These are phyloP conservation scores for Oriolus oriolus DNA, from an alignment of 2,113 vertebrate species.

Conservation along the genomic window DNA sequence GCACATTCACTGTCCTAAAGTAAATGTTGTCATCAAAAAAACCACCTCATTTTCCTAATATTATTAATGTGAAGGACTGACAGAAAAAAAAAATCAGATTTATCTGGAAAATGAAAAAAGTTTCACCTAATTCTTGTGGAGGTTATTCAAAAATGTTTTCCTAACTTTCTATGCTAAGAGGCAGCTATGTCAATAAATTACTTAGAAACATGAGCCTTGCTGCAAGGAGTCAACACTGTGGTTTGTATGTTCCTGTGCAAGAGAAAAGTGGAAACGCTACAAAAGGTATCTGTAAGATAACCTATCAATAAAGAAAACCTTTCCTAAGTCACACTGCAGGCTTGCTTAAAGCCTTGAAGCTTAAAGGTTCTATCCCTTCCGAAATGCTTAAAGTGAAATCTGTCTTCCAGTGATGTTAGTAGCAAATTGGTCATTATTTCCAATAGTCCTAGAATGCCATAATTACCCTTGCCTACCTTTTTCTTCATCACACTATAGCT, in stretches of 20 bases:
- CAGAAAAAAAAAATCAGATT: background rate
- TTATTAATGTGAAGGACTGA: background rate
- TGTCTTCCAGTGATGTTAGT: background rate
- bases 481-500: background rate
- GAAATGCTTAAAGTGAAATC: background rate
- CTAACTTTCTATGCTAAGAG: background rate
- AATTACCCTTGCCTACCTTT: background rate
- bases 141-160: background rate
- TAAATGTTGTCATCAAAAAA: conserved; percentile 20
- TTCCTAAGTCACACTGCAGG: background rate
- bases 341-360: background rate
- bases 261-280: background rate
- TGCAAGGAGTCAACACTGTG: background rate
- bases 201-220: accelerated
- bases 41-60: background rate
- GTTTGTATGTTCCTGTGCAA: background rate
- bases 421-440: background rate
- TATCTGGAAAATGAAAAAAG: background rate
- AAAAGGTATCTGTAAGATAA: background rate
- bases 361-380: background rate
- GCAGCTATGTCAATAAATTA: background rate
- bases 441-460: background rate
- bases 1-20: conserved; percentile 51
- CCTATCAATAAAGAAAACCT: background rate
- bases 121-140: background rate